Evolutionary conservation across 1,140 invertebrate genomes (phyloP), one percentile per base, ranked within the genome.

Genomic region (Lepidotrigona ventralis): DNA sequence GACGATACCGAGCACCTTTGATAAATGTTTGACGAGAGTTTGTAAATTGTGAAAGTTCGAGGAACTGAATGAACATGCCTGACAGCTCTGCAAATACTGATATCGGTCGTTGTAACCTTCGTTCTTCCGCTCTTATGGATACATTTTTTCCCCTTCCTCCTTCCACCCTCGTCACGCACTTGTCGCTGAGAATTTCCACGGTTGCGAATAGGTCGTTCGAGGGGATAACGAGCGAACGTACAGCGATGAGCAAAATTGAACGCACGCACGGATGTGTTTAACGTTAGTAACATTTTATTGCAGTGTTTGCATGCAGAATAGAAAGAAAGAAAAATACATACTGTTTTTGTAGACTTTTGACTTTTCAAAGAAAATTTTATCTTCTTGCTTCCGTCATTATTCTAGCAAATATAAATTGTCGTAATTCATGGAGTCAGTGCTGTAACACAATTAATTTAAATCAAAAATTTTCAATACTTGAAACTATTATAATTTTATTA

Each of bases 1-100:
- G 60, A 23, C n/a, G 46, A 0, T 8, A 8, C 56, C 69, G 51
- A 26, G 71, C 29, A 66, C 58, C 79, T 76, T 76, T 66, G 80
- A 75, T 56, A 81, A 81, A 81, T 75, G 79, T 81, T 76, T 76
- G 73, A 77, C 72, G 63, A 76, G 69, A 68, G 53, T 68, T 77
- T 76, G 63, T 54, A 64, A 77, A 75, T 77, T 69, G 64, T 77
- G 33, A 58, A 81, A 66, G 51, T 54, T 81, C 23, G 1, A 63
- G 33, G 26, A 53, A 54, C 63, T 39, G 15, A 74, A 53, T 51
- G 79, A 74, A 66, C 46, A 66, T 21, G 70, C 39, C 33, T 23
- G 70, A 81, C 60, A 63, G 54, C 56, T 54, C 5, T 72, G 53
- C 39, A 80, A 80, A 80, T 26, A 72, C 46, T 53, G 56, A 79